These are phyloP conservation scores for Actenoides hombroni DNA, from an alignment of 2,113 vertebrate species.

Conservation along the genomic window DNA sequence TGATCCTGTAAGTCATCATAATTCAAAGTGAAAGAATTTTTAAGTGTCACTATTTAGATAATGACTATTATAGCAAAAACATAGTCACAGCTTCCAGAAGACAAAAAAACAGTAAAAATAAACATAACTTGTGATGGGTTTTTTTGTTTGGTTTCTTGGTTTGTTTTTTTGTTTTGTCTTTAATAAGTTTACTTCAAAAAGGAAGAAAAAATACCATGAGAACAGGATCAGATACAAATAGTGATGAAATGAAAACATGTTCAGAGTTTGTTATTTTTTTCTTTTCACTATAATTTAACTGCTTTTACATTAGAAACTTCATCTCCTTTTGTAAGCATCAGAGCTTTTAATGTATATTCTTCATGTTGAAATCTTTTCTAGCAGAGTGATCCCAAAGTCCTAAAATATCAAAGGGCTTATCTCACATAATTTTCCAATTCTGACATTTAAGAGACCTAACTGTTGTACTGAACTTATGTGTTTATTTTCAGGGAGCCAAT, in stretches of 20 bases:
- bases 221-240: neutral
- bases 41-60: neutral
- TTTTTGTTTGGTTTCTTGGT: neutral
- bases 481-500: neutral
- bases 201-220: neutral
- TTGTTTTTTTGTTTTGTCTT: neutral
- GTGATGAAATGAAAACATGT: neutral
- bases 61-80: neutral
- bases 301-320: neutral
- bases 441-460: neutral
- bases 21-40: neutral
- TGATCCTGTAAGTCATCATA: neutral
- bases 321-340: neutral
- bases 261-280: neutral
- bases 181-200: neutral
- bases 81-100: neutral
- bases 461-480: neutral
- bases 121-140: neutral
- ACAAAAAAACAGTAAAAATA: neutral
- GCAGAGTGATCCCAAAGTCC: neutral
- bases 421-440: neutral
- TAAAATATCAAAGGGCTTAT: neutral
- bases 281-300: neutral
- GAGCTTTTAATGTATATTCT: neutral
- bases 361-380: neutral